phyloP scores from a whole-genome alignment of 2,888 invertebrate genomes.

The Coleophora flavipennella region DNA sequence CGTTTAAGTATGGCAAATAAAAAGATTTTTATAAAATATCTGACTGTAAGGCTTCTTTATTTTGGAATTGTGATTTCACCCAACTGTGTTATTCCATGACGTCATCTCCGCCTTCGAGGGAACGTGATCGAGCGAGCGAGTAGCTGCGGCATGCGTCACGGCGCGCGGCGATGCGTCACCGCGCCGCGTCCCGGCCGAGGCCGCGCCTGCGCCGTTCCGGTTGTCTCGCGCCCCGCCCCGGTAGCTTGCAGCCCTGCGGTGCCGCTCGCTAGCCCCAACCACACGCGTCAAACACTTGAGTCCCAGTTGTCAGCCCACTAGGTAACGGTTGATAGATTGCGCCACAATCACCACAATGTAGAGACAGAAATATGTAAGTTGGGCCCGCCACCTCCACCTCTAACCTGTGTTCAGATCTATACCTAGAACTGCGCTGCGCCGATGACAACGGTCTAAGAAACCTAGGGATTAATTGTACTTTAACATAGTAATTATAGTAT shows the following conservation, averaged over 20 bases:
- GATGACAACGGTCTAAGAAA: no score
- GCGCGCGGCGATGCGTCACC: constrained; percentile 20
- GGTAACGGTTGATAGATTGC: constrained; percentile 59
- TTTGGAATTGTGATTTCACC: constrained; percentile 52
- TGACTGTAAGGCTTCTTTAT: constrained; percentile 43
- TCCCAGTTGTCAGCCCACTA: constrained; percentile 69
- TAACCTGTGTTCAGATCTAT: constrained; percentile 57
- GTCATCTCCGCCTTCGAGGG: constrained; percentile 42
- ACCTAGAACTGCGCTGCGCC: constrained; percentile 38
- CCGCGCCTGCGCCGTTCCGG: constrained; percentile 30
- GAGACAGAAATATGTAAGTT: constrained; percentile 26
- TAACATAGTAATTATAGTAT: background rate
- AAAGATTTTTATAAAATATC: constrained; percentile 34
- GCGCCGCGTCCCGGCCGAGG: constrained; percentile 16
- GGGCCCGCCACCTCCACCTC: constrained; percentile 45
- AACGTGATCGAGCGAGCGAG: constrained; percentile 40
- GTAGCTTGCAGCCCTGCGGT: background rate
- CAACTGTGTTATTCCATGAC: constrained; percentile 71
- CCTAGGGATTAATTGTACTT: no score
- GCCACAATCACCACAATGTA: constrained; percentile 35
- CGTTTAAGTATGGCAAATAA: constrained; percentile 69
- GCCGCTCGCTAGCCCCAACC: constrained; percentile 25
- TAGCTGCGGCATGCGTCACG: constrained; percentile 31
- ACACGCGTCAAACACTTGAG: constrained; percentile 31
- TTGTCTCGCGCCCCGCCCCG: constrained; percentile 24